Conservation (phyloP, 1,140 invertebrate genomes). For the Zelostemma sp. region DNA sequence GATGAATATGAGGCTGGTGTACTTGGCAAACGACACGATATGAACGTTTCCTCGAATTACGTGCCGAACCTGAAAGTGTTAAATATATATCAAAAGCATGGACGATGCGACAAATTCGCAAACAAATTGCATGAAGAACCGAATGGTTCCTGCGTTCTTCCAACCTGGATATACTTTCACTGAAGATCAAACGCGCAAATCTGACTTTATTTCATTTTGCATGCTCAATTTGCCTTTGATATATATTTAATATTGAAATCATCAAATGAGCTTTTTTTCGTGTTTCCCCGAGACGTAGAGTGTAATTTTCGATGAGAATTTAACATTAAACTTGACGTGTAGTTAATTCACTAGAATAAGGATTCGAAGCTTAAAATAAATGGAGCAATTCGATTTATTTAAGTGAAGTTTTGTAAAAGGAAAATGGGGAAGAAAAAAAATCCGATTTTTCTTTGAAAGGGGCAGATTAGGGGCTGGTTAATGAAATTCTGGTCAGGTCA, state of each 20-base stretch:
- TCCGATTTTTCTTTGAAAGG: conserved; percentile 38
- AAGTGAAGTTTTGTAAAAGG: conserved; percentile 30
- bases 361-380: no score
- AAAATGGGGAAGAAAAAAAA: conserved; percentile 25
- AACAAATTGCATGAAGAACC: conserved; percentile 39
- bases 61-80: conserved; percentile 16
- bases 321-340: no score
- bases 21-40: conserved; percentile 29
- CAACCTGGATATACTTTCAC: no score
- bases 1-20: conserved; percentile 47
- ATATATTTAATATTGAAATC: no score
- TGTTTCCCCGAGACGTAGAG: no score
- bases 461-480: conserved; percentile 49
- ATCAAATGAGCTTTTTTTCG: no score
- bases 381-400: conserved; percentile 36
- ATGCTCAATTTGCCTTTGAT: no score
- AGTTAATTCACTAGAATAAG: no score
- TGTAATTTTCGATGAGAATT: no score
- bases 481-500: conserved; percentile 68
- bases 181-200: no score
- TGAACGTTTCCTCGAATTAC: conserved; percentile 33
- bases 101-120: not conserved
- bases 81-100: conserved; percentile 17
- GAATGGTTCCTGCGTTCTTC: no score
- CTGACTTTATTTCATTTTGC: no score